Evolutionary conservation across 1,140 invertebrate genomes (phyloP).

Genomic region (Pseudomyrmex sp.): DNA sequence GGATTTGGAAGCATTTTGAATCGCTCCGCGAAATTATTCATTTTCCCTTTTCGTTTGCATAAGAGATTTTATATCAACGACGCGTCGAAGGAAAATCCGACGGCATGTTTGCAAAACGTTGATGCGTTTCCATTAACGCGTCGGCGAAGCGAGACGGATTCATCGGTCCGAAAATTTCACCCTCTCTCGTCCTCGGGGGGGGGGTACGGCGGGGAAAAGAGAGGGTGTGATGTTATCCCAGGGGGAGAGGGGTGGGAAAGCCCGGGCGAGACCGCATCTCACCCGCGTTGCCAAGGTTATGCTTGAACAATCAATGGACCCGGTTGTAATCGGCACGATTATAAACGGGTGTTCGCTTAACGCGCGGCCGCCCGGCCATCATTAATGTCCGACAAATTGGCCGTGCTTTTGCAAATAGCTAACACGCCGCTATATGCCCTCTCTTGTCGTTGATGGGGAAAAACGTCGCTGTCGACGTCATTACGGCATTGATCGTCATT

Average conservation of each 20-base stretch:
- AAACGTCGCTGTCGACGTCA: conserved; percentile 22
- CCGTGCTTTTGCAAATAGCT: conserved; percentile 57
- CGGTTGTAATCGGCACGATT: conserved; percentile 69
- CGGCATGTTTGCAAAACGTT: conserved; percentile 36
- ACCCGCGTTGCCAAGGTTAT: conserved; percentile 57
- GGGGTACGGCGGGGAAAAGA: neutral
- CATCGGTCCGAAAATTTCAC: conserved; percentile 52
- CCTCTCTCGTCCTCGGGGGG: conserved; percentile 8
- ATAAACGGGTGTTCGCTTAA: conserved; percentile 63
- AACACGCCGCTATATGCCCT: neutral
- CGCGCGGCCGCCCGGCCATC: conserved; percentile 29
- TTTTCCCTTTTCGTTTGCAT: neutral
- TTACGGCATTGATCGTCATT: conserved; percentile 61
- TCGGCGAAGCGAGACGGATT: conserved; percentile 54
- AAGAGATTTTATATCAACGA: conserved; percentile 20
- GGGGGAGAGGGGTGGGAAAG: neutral
- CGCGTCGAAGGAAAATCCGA: neutral
- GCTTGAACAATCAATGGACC: conserved; percentile 67
- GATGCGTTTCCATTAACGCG: conserved; percentile 66
- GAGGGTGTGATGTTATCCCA: conserved; percentile 6
- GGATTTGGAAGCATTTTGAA: conserved; percentile 20
- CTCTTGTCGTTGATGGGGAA: neutral
- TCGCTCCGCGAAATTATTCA: conserved; percentile 16
- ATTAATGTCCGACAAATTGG: conserved; percentile 69
- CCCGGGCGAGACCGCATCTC: conserved; percentile 9